Evolutionary conservation across 1,140 invertebrate species (phyloP).

Genomic region (Drosophila truncata): DNA sequence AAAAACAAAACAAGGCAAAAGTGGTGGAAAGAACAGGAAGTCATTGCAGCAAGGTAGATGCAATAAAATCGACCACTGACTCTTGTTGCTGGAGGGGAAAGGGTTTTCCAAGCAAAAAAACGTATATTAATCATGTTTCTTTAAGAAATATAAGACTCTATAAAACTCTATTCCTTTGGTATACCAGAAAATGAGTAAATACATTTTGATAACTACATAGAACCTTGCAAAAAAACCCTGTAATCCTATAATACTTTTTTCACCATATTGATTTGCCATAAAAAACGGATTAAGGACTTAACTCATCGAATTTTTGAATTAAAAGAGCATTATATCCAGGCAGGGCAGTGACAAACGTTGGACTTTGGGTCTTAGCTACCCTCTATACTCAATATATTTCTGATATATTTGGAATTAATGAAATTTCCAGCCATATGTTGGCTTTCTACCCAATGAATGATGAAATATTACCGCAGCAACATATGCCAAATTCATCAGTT

Average conservation of each 20-base stretch:
- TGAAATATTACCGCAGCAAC: constrained; percentile 50
- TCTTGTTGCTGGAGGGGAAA: neutral
- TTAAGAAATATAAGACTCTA: too few relatives aligned
- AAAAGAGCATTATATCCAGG: neutral
- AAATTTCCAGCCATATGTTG: constrained; percentile 43
- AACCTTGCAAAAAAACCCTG: neutral
- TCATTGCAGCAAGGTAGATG: neutral
- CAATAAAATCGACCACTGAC: neutral
- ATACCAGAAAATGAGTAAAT: neutral
- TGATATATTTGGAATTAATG: neutral
- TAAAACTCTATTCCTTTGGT: neutral
- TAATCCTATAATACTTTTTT: neutral
- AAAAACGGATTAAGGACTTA: neutral
- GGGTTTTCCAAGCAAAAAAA: too few relatives aligned
- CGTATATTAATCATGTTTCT: too few relatives aligned
- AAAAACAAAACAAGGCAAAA: constrained; percentile 2
- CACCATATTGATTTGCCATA: constrained; percentile 2
- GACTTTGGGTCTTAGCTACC: neutral
- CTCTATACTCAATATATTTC: neutral
- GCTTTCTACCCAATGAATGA: constrained; percentile 3
- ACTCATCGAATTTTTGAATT: neutral
- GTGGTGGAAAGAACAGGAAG: constrained; percentile 1
- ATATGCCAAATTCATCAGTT: constrained; percentile 65
- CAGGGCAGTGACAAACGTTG: neutral
- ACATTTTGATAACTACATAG: too few relatives aligned